Percentiles rank a stretch among this genome's conserved stretches.
These are phyloP conservation scores for Rallus crepitans DNA, from an alignment of 2,797 vertebrate species.

Conservation along the genomic window DNA sequence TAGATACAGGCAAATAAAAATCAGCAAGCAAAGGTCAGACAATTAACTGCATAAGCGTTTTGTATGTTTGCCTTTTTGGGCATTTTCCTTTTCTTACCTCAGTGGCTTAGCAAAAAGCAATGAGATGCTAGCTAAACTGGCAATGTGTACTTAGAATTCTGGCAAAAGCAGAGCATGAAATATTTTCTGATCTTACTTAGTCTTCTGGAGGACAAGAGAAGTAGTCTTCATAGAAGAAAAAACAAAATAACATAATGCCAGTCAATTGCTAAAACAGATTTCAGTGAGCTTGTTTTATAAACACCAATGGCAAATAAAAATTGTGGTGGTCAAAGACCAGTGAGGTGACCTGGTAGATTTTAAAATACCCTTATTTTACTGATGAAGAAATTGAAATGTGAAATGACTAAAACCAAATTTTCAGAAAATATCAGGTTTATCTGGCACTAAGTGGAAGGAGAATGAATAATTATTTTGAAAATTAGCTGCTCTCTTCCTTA, in stretches of 20 bases:
- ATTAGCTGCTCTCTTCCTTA: background rate
- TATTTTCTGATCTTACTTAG: background rate
- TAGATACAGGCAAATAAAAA: slow-evolving; percentile 4
- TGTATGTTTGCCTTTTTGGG: background rate
- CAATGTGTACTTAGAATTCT: background rate
- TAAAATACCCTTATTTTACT: background rate
- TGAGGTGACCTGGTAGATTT: background rate
- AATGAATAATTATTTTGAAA: background rate
- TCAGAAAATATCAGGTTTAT: background rate
- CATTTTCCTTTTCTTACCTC: background rate
- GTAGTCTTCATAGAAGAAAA: background rate
- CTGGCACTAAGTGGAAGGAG: background rate
- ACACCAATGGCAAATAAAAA: background rate
- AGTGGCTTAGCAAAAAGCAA: background rate
- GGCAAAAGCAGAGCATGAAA: background rate
- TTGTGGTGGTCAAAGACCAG: background rate
- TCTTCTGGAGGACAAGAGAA: background rate
- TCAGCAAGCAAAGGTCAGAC: background rate
- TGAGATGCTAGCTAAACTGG: background rate
- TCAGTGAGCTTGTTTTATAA: background rate
- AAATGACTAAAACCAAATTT: background rate
- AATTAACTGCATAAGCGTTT: background rate
- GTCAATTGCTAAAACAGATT: background rate
- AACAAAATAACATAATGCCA: background rate
- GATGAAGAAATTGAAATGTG: background rate